Evolutionary conservation across 2,888 invertebrate genomes (phyloP).

Genomic region (Danaus chrysippus): DNA sequence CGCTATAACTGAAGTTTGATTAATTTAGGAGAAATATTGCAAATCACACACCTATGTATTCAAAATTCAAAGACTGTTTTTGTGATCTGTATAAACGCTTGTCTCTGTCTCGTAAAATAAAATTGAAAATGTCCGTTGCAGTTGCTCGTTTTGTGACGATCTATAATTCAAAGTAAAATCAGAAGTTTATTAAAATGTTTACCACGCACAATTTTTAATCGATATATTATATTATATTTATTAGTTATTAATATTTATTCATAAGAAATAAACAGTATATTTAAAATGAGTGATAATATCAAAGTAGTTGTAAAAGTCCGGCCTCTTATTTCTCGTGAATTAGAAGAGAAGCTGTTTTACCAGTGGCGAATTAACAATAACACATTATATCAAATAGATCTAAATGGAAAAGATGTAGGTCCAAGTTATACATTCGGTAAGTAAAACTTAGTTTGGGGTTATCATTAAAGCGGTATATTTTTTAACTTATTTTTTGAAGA

Average conservation of each 20-base stretch:
- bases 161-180: constrained; percentile 14
- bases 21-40: background rate
- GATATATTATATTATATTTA: constrained; percentile 13
- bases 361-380: constrained; percentile 82
- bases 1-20: too few relatives aligned
- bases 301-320: constrained; percentile 88
- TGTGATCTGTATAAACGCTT: background rate
- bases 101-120: constrained; percentile 20
- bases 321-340: constrained; percentile 82
- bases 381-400: constrained; percentile 78
- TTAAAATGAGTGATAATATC: constrained; percentile 81
- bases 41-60: background rate
- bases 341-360: constrained; percentile 73
- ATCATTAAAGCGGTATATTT: constrained; percentile 1
- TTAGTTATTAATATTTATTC: constrained; percentile 7
- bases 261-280: constrained; percentile 8
- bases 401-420: constrained; percentile 62
- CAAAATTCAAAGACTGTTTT: background rate
- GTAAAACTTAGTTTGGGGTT: constrained; percentile 31
- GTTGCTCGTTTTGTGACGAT: constrained; percentile 37
- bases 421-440: constrained; percentile 62
- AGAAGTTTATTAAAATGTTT: constrained; percentile 16
- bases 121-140: constrained; percentile 34
- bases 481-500: background rate
- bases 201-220: constrained; percentile 3